phyloP scores from a whole-genome alignment of 2,888 invertebrate species.

The Hanleya hanleyi region DNA sequence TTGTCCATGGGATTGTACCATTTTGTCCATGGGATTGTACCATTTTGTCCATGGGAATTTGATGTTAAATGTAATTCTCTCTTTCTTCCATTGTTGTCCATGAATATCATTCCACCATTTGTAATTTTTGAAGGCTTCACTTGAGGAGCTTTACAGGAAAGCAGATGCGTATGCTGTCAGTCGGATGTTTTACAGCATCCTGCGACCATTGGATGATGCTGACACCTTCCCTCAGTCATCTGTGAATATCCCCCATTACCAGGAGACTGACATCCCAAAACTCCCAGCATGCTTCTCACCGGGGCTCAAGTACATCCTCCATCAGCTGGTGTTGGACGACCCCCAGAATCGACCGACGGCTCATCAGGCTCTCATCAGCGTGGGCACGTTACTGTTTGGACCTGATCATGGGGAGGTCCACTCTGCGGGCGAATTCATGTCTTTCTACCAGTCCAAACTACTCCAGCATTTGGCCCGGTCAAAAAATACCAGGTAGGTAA shows the following conservation, averaged over 20 bases:
- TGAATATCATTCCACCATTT: too few relatives aligned
- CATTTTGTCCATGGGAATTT: too few relatives aligned
- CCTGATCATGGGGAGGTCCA: conserved; percentile 23
- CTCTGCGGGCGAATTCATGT: conserved; percentile 16
- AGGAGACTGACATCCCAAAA: conserved; percentile 32
- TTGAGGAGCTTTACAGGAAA: conserved; percentile 35
- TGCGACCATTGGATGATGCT: conserved; percentile 19
- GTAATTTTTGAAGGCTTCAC: conserved; percentile 31
- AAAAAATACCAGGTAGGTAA: conserved; percentile 5
- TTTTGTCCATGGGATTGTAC: too few relatives aligned
- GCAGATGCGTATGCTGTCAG: conserved; percentile 41
- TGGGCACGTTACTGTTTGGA: conserved; percentile 35
- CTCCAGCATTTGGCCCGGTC: conserved; percentile 7
- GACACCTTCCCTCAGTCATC: conserved; percentile 35
- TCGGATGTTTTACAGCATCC: conserved; percentile 40
- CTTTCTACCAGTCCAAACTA: conserved; percentile 31
- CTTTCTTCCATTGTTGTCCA: too few relatives aligned
- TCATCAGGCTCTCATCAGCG: conserved; percentile 33
- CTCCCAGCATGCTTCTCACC: conserved; percentile 23
- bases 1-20: too few relatives aligned
- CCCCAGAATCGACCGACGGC: conserved; percentile 33
- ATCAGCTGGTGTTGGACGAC: conserved; percentile 35
- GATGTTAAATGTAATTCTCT: too few relatives aligned
- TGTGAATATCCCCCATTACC: conserved; percentile 34
- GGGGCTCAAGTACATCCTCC: conserved; percentile 29